A percentile compares a stretch with the other conserved stretches of the same genome.
Conservation (phyloP, 1,140 invertebrate genomes). For the Drosophila virilis region DNA sequence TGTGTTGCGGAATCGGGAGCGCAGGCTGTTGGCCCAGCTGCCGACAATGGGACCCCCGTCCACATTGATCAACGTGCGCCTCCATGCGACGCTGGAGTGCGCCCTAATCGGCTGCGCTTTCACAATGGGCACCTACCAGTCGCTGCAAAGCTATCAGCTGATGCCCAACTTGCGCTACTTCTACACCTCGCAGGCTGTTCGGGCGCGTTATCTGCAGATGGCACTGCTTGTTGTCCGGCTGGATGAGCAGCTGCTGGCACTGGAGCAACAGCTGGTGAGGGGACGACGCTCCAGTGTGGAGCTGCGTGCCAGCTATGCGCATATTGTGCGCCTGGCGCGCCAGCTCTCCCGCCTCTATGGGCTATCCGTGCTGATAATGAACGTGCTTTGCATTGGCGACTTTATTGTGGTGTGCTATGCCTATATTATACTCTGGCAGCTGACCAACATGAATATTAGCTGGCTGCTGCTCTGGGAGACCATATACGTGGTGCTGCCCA, state of each 20-base stretch:
- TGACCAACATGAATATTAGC: neutral
- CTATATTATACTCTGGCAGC: conserved; percentile 46
- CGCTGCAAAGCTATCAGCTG: neutral
- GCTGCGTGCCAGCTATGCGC: conserved; percentile 45
- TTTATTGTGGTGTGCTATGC: conserved; percentile 58
- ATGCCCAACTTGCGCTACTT: conserved; percentile 24
- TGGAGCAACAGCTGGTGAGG: conserved; percentile 21
- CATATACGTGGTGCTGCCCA: conserved; percentile 42
- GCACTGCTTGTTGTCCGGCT: conserved; percentile 51
- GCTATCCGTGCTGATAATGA: conserved; percentile 56
- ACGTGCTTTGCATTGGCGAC: conserved; percentile 64
- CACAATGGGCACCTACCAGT: neutral
- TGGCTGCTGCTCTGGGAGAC: conserved; percentile 42
- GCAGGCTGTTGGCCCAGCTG: conserved; percentile 36
- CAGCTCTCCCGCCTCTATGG: conserved; percentile 50
- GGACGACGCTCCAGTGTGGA: neutral
- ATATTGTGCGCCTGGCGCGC: conserved; percentile 36
- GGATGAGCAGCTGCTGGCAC: conserved; percentile 35
- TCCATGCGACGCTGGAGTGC: conserved; percentile 33
- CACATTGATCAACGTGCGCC: neutral
- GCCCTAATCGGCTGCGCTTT: neutral
- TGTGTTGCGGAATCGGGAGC: conserved; percentile 22
- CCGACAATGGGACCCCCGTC: neutral
- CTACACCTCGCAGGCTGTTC: conserved; percentile 51
- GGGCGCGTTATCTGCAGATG: conserved; percentile 60